A percentile compares a stretch with the other conserved stretches of the same genome.
Evolutionary conservation across 2,888 invertebrate species (phyloP).

Genomic region (Ptilodon capucinus): DNA sequence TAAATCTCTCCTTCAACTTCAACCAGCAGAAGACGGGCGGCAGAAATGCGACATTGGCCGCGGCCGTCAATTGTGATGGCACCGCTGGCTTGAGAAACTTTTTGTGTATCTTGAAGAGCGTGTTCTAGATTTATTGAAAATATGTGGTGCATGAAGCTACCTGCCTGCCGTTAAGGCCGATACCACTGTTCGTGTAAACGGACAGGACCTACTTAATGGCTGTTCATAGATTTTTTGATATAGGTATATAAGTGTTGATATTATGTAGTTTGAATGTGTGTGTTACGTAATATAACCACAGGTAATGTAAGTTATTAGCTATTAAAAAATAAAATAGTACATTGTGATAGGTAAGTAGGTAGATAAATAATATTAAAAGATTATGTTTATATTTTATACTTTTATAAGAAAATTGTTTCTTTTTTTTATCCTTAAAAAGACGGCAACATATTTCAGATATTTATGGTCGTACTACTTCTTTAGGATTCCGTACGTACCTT

Average conservation of each 20-base stretch:
- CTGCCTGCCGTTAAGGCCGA: constrained; percentile 1
- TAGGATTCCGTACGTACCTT: no score
- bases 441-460: no score
- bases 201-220: no score
- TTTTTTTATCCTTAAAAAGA: background rate
- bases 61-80: constrained; percentile 54
- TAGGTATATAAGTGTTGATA: background rate
- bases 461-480: no score
- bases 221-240: background rate
- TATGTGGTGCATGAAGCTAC: constrained; percentile 9
- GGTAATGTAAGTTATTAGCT: no score
- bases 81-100: constrained; percentile 61
- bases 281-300: background rate
- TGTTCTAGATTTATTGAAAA: constrained; percentile 43
- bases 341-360: constrained; percentile 1
- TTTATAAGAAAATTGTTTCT: background rate
- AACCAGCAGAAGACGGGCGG: constrained; percentile 30
- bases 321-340: background rate
- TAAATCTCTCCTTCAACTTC: constrained; percentile 39
- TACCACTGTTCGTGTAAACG: no score
- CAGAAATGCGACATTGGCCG: constrained; percentile 42
- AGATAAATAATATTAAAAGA: background rate
- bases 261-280: background rate
- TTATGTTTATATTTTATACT: background rate
- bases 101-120: constrained; percentile 64